Evolutionary conservation across 1,140 invertebrate species (phyloP), one percentile per base, ranked within the genome.

Genomic region (Limonius californicus): DNA sequence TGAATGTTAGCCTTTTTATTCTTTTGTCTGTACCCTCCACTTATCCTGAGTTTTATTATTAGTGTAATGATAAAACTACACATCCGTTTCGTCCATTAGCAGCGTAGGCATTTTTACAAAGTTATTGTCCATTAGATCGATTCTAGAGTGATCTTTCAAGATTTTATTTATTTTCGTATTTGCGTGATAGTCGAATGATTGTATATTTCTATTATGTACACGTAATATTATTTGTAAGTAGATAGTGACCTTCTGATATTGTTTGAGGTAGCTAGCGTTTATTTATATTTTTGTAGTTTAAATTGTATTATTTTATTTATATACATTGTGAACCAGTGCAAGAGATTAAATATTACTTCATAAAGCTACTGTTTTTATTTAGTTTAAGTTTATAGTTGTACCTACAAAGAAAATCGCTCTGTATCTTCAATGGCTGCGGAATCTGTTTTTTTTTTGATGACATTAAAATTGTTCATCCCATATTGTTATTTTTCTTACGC

Each of bases 271-370:
- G 18, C 14, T 50, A 50, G 3, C 11, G 11, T 45, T 9, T 50
- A 50, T 50, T 50, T 50, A 50, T 50, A 50, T 19, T 50, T 50
- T 50, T 50, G 45, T 50, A 50, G 45, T 50, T 50, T 50, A 18
- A 19, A 18, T 18, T 21, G 20, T 50, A 50, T 45, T 32, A 32
- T 6, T 32, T 39, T 39, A 39, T 39, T 21, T 50, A 50, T 50
- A 50, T 39, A 50, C 6, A 19, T 50, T 50, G 45, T 18, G 45
- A 50, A 6, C 15, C 45, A 50, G 14, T 21, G 42, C 45, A 18
- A 21, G 14, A 50, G 19, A 50, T 18, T 50, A 50, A 50, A 50
- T 39, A 39, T 39, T 39, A 39, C 7, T 39, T 39, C 35, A 39
- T 39, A 39, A 39, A 39, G 27, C 4, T 32, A 4, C 11, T 32